Conservation (phyloP, 2,797 vertebrate genomes). For the Echiichthys vipera region DNA sequence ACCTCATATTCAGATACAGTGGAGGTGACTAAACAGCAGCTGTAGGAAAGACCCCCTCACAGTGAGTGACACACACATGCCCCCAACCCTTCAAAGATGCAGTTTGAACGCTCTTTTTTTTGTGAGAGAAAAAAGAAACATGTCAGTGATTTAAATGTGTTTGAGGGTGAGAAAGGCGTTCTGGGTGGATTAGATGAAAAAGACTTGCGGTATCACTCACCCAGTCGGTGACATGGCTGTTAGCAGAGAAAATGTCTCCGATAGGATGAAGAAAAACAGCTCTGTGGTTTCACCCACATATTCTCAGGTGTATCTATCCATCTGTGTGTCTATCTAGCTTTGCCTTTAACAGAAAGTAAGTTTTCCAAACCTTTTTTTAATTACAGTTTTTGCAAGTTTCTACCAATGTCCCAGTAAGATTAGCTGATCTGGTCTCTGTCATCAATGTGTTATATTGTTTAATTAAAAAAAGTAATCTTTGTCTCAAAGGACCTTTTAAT, state of each 20-base stretch:
- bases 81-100: not conserved
- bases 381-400: not conserved
- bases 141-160: conserved; percentile 6
- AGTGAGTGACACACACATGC: conserved; percentile 20
- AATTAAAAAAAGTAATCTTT: not conserved
- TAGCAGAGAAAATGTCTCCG: conserved; percentile 49
- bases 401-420: not conserved
- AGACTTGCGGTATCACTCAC: conserved; percentile 26
- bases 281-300: conserved; percentile 59
- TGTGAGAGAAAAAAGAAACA: not conserved
- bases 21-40: conserved; percentile 44
- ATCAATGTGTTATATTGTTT: not conserved
- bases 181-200: conserved; percentile 46
- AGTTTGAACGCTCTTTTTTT: not conserved
- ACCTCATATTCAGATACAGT: conserved; percentile 63
- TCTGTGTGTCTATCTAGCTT: not conserved
- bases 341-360: not conserved
- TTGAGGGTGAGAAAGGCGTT: conserved; percentile 29
- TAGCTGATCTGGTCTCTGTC: not conserved
- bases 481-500: not conserved
- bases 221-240: conserved; percentile 15
- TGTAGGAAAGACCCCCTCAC: conserved; percentile 71
- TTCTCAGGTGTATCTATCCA: conserved; percentile 30
- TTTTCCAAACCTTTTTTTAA: not conserved
- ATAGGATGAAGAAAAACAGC: conserved; percentile 50